Conservation (phyloP, 2,113 vertebrate genomes). For the Hemibagrus wyckioides region DNA sequence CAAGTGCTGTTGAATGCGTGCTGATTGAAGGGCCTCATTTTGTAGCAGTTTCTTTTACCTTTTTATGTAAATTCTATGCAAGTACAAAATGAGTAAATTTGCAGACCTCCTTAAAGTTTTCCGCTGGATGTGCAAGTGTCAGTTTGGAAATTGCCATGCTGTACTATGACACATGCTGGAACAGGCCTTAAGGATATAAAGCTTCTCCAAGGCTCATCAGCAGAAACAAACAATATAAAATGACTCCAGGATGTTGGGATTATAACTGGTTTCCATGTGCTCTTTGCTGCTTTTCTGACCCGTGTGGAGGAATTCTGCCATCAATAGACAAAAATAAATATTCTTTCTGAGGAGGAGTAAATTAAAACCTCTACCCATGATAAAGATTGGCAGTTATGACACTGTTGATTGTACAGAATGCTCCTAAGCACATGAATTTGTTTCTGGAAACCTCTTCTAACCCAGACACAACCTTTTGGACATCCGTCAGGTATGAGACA, state of each 20-base stretch:
- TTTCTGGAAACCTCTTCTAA: not conserved
- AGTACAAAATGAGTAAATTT: slow-evolving; percentile 75
- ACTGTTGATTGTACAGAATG: slow-evolving; percentile 19
- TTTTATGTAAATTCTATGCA: slow-evolving; percentile 82
- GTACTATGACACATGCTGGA: slow-evolving; percentile 46
- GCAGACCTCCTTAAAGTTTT: slow-evolving; percentile 70
- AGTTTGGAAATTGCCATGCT: slow-evolving; percentile 61
- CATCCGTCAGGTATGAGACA: slow-evolving; percentile 32
- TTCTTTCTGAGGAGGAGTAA: slow-evolving; percentile 22
- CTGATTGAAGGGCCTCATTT: slow-evolving; percentile 43
- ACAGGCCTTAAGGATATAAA: slow-evolving; percentile 38
- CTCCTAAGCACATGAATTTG: slow-evolving; percentile 5
- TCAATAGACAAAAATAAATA: slow-evolving; percentile 6
- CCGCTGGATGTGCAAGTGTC: slow-evolving; percentile 62
- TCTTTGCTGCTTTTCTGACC: slow-evolving; percentile 7
- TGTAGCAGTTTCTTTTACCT: slow-evolving; percentile 60
- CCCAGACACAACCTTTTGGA: not conserved
- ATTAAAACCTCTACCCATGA: not conserved
- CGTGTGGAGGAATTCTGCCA: slow-evolving; percentile 28
- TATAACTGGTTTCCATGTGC: slow-evolving; percentile 28
- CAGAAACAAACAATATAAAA: slow-evolving; percentile 46
- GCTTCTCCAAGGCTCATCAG: slow-evolving; percentile 36
- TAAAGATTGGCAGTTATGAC: not conserved
- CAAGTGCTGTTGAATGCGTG: slow-evolving; percentile 32
- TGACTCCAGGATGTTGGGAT: slow-evolving; percentile 14